Evolutionary conservation across 2,888 invertebrate genomes (phyloP), one percentile per base, ranked within the genome.

Genomic region (Trissolcus japonicus): DNA sequence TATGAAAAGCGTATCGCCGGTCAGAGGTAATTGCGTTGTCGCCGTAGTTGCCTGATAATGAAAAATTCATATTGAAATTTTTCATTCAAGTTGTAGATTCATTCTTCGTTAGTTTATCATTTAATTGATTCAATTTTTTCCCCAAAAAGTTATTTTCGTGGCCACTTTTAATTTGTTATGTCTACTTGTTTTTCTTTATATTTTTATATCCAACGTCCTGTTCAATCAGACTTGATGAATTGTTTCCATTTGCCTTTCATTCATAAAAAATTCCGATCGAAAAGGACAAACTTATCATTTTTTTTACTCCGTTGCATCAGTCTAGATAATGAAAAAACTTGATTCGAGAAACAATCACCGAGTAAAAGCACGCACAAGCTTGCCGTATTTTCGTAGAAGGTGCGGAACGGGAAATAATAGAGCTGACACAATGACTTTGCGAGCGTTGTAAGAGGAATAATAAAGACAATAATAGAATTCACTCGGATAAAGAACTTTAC

Each of bases 401-500:
- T 46, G 66, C 60, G 16, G 66, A 50, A 59, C 57, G 62, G 62
- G 54, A 61, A 76, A 66, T 69, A 76, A 65, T 61, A 55, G 51
- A 68, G 51, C 69, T 69, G 63, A 69, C 65, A 71, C 60, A 76
- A 76, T 69, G 69, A 60, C 65, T 69, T 69, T 69, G 60, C 63
- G 16, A 46, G 60, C 48, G 17, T 48, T 50, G 55, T 60, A 76
- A 76, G 57, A 68, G 53, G 63, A 68, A 68, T 67, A 74, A 74
- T 67, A 74, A 68, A 68, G 61, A 68, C 62, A 74, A 75, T 69
- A 76, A 69, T 76, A 50, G 75, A 65, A 76, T 69, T 69, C 75
- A 60, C 53, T 62, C 55, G 71, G 76, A 81, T 80, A 78, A 79
- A 80, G 82, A 82, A 85, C 83, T 83, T 85, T 85, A 83, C 83